Conservation (phyloP, 1,140 invertebrate species). For the Galleria mellonella region DNA sequence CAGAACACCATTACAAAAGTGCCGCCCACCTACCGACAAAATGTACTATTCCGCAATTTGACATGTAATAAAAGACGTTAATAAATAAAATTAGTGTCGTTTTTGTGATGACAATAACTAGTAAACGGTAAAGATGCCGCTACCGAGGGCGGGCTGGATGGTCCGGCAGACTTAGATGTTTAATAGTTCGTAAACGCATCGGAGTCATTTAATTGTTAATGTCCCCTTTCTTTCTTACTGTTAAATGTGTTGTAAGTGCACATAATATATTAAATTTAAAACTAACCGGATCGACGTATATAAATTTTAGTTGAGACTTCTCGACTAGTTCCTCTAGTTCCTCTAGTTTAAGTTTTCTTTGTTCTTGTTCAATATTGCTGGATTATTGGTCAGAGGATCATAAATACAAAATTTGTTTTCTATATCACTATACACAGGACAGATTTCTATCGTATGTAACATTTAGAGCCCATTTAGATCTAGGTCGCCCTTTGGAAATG, state of each 20-base stretch:
- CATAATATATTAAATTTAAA: too few species aligned
- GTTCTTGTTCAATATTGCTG: too few species aligned
- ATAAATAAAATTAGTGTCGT: slow-evolving; percentile 66
- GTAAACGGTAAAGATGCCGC: slow-evolving; percentile 21
- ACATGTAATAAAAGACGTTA: slow-evolving; percentile 43
- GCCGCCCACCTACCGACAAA: slow-evolving; percentile 32
- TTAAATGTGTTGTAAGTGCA: not conserved
- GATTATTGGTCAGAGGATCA: too few species aligned
- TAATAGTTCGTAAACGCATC: slow-evolving; percentile 6
- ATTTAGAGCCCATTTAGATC: too few species aligned
- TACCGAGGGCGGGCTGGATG: slow-evolving; percentile 12
- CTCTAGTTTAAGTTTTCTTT: too few species aligned
- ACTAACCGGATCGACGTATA: too few species aligned
- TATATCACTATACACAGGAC: too few species aligned
- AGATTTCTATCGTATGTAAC: too few species aligned
- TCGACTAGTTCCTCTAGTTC: too few species aligned
- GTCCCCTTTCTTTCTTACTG: slow-evolving; percentile 3
- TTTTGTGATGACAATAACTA: slow-evolving; percentile 28
- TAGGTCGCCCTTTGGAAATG: too few species aligned
- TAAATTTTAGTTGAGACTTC: too few species aligned
- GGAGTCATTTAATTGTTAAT: slow-evolving; percentile 2
- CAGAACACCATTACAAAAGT: slow-evolving; percentile 19
- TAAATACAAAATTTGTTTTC: too few species aligned
- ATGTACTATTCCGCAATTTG: slow-evolving; percentile 44
- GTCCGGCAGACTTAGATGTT: not conserved